Evolutionary conservation across 2,888 invertebrate genomes (phyloP).

Genomic region (Cataglyphis rosenhaueri): DNA sequence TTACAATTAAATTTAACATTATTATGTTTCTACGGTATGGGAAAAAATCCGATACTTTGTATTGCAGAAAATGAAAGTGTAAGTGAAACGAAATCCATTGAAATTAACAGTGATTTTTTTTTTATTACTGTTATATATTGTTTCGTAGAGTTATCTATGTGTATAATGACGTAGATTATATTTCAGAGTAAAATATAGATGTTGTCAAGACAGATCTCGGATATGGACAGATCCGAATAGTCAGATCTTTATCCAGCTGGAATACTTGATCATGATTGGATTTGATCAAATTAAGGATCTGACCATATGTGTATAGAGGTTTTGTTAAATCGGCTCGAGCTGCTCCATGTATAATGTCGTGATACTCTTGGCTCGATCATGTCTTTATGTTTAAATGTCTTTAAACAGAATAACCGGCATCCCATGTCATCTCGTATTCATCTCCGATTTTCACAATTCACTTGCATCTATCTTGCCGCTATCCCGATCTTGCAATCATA

Average conservation of each 20-base stretch:
- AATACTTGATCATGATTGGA: background rate
- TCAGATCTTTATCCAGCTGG: background rate
- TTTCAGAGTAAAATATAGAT: conserved; percentile 60
- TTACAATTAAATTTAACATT: background rate
- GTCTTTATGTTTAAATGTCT: conserved; percentile 32
- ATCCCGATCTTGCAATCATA: conserved; percentile 7
- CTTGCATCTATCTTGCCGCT: conserved; percentile 25
- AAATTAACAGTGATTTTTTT: background rate
- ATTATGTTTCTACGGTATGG: background rate
- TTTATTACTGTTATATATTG: conserved; percentile 20
- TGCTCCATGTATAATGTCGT: conserved; percentile 33
- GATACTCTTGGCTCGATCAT: conserved; percentile 58
- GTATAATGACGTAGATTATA: conserved; percentile 65
- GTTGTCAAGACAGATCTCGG: conserved; percentile 7
- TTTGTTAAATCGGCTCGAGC: conserved; percentile 59
- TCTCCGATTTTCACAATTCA: background rate
- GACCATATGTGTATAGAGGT: conserved; percentile 48
- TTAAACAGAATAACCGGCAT: conserved; percentile 7
- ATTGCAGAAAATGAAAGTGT: background rate
- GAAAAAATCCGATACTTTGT: background rate
- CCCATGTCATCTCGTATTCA: background rate
- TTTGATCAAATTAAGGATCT: background rate
- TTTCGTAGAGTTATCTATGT: background rate
- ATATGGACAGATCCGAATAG: background rate
- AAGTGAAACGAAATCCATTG: background rate